These are phyloP conservation scores for Porites cylindrica DNA, from an alignment of 92 coral and sea anemone genomes.

Conservation along the genomic window DNA sequence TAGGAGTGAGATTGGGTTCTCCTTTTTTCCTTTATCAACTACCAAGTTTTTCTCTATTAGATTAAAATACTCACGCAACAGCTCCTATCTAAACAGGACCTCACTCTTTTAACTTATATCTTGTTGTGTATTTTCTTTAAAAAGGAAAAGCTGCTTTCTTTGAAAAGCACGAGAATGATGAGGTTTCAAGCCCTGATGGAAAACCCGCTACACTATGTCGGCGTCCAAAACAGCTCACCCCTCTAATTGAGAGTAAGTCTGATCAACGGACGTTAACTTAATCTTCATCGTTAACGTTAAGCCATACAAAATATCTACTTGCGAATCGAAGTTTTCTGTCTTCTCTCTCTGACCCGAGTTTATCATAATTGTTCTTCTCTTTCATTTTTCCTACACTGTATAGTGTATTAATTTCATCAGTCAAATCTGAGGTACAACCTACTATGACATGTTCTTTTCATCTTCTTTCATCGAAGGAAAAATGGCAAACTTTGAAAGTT, in stretches of 20 bases:
- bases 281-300: too few relatives aligned
- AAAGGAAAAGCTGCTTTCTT: constrained; percentile 24
- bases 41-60: too few relatives aligned
- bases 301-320: too few relatives aligned
- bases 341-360: too few relatives aligned
- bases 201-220: neutral
- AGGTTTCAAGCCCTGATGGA: neutral
- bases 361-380: too few relatives aligned
- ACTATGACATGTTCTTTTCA: neutral
- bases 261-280: too few relatives aligned
- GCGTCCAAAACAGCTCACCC: constrained; percentile 11
- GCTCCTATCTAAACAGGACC: neutral
- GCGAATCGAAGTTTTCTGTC: too few relatives aligned
- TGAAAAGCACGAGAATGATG: neutral
- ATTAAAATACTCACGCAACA: too few relatives aligned
- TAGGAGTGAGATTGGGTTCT: too few relatives aligned
- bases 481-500: constrained; percentile 24
- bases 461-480: constrained; percentile 1
- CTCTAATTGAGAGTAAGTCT: constrained; percentile 32
- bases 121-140: neutral
- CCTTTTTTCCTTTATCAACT: too few relatives aligned
- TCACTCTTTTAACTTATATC: neutral
- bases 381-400: too few relatives aligned
- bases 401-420: too few relatives aligned
- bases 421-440: neutral